Base-by-base conservation (phyloP, 2,797 vertebrate species). In the Dryobates pubescens region DNA sequence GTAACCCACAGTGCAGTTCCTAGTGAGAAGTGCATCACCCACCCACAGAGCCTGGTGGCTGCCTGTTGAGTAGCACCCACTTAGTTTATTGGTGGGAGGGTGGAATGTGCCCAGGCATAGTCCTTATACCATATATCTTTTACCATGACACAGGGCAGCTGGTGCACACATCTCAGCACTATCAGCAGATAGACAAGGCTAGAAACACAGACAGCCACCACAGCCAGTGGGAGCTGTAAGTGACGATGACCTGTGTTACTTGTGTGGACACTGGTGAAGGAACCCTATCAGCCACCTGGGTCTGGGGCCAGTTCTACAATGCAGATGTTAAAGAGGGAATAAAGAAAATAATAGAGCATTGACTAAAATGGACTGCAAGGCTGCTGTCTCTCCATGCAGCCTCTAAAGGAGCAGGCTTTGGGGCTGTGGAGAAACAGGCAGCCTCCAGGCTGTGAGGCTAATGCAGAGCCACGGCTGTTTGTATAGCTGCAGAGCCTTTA, bases 401-500 rank as follows among this genome's bases (percentile, higher is more conserved):
- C 91, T 96, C 93, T 87, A 87, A 93, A 75, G 73, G 85, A 95
- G 91, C 86, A 88, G 91, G 82, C 93, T 94, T 93, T 85, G 75
- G 90, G 94, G 90, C 94, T 93, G 84, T 62, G 76, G 83, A 92
- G 94, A 91, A 95, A 91, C 38, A 92, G 96, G 95, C 18, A 58
- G 95, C 95, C 97, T 96, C 83, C n/a, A 23, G 96, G 96, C 95
- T 91, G 83, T 51, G 88, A 96, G 90, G 92, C 84, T 96, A 95
- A 97, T 59, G 93, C 32, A 27, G 86, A 93, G 58, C 90, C 2
- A 36, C 51, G 68, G 95, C 96, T 97, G 96, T 97, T 97, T 97
- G 96, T 96, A 91, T 96, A 97, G 96, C 94, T 94, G 94, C 95
- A 96, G 95, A 93, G 95, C 94, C 96, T 95, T 95, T 95, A 92